Evolutionary conservation across 2,888 invertebrate species (phyloP), one percentile per base, ranked within the genome.

Genomic region (Selenia dentaria): DNA sequence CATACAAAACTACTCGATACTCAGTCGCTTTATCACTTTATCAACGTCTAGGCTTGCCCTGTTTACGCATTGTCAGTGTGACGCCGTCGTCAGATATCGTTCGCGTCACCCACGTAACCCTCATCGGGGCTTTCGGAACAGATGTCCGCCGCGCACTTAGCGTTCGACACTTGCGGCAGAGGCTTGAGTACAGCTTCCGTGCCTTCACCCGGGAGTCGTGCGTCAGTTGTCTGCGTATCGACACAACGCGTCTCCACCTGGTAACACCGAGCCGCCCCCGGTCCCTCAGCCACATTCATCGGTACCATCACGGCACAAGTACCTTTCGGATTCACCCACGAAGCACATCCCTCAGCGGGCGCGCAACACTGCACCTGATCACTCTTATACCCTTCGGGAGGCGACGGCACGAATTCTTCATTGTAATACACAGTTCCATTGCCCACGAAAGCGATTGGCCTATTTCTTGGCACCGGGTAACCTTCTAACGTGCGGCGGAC

Each of bases 91-190:
- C 94, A 94, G 85, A 94, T 94, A 71, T 94, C 94, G 67, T 93
- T 92, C 50, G 93, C 93, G 69, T 96, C 96, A 25, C 96, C 96
- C 40, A 96, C 96, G 79, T 96, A 96, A 10, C 96, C 96, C 81
- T 96, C 96, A 74, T 96, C 96, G 24, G 96, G 96, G 80, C 96
- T 96, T 69, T 96, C 96, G 10, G 95, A 94, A 64, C 83, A 92
- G 62, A 89, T 91, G 79, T 83, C 92, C 60, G 80, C 81, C 57
- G 84, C 91, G 67, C 85, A 85, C 70, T 90, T 91, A 65, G 83
- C 84, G 67, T 84, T 87, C 51, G 87, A 82, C 57, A 86, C 83
- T 75, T 89, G 84, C 3, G 84, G 85, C 52, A 82, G 67, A 38
- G 83, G 83, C 56, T 86, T 91, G 55, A 82, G 86, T 73, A 71